Evolutionary conservation across 1,140 invertebrate species (phyloP), one percentile per base, ranked within the genome.

Genomic region (Bilobella aurantiaca): DNA sequence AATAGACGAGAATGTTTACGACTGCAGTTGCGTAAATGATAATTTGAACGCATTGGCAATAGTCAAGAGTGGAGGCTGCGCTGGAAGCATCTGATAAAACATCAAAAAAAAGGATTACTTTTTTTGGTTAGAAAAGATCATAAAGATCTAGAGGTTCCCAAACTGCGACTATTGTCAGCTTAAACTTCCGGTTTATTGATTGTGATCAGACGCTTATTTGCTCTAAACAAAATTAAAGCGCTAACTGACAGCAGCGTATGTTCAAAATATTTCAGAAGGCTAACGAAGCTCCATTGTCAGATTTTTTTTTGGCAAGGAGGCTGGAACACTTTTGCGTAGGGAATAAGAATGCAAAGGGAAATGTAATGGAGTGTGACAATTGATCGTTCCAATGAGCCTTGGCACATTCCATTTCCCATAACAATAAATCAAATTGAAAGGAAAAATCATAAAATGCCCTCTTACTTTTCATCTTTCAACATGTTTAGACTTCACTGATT

Each of bases 391-490:
- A 53, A 23, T 53, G 49, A 53, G 23, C 37, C 37, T 42, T 42
- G 49, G 49, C 12, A 12, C 21, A 8, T 53, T 53, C n/a, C 37
- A 8, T 42, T 8, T 8, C 8, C 37, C 37, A 42, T 53, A 14
- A 53, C 49, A 53, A 23, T 53, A 53, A 53, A 53, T 53, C 49
- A 53, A 42, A 42, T n/a, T n/a, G n/a, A n/a, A n/a, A n/a, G n/a
- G n/a, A 12, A 42, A 42, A 42, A 42, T 42, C 8, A 18, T 18
- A 8, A 42, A 18, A 42, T 42, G 34, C 34, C 34, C 34, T 8
- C 8, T 8, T 42, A 18, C 18, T 42, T 42, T n/a, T n/a, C n/a
- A n/a, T n/a, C n/a, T n/a, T n/a, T n/a, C n/a, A n/a, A n/a, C n/a
- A n/a, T n/a, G n/a, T n/a, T n/a, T n/a, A n/a, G n/a, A n/a, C n/a